Conservation (phyloP, 2,797 vertebrate species). For the Gadopsis marmoratus region DNA sequence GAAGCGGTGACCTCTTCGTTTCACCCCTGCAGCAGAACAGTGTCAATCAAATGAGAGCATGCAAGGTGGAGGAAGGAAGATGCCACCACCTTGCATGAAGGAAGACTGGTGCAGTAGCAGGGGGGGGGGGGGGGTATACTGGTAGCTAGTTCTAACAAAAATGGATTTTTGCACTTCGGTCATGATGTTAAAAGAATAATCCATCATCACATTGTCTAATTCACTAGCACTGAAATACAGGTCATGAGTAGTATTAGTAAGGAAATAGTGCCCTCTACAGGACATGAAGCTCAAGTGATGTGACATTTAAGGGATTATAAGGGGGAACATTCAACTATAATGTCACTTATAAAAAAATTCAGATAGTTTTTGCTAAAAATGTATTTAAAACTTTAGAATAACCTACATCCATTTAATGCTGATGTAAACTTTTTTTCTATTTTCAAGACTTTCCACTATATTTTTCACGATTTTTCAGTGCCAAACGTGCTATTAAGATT, state of each 20-base stretch:
- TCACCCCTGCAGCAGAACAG: constrained; percentile 3
- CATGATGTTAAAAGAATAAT: not conserved
- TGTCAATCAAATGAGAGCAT: constrained; percentile 15
- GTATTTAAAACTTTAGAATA: too few species aligned
- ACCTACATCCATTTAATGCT: too few species aligned
- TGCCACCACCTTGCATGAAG: too few species aligned
- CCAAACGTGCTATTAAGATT: too few species aligned
- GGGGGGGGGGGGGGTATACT: too few species aligned
- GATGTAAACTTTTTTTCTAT: too few species aligned
- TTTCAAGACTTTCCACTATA: too few species aligned
- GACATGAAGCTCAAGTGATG: not conserved
- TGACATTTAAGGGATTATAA: too few species aligned
- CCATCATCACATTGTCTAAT: not conserved
- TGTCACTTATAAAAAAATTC: not conserved
- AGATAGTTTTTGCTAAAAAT: not conserved
- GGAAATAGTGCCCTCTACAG: constrained; percentile 39
- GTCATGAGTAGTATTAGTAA: not conserved
- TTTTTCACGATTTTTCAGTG: too few species aligned
- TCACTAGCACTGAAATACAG: not conserved
- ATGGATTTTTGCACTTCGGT: not conserved
- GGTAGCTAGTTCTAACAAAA: not conserved
- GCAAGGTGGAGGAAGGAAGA: not conserved
- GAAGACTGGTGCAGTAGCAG: not conserved
- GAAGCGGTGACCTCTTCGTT: not conserved
- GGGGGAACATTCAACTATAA: not conserved